Percentiles rank a stretch among this genome's conserved stretches.
These are phyloP conservation scores for Paramormyrops kingsleyae DNA, from an alignment of 2,113 vertebrate species.

Conservation along the genomic window DNA sequence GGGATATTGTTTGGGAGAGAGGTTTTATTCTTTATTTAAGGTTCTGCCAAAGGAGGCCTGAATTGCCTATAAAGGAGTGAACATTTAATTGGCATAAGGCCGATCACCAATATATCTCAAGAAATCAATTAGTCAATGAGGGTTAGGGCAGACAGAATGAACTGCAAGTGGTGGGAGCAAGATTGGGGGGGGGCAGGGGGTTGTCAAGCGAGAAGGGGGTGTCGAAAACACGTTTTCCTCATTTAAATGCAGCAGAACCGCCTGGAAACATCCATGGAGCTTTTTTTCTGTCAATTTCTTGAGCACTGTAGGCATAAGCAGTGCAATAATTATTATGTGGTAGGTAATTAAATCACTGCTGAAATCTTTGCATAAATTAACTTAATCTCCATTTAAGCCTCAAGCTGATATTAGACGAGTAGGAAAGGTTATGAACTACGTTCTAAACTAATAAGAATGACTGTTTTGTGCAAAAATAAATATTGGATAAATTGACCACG, in stretches of 20 bases:
- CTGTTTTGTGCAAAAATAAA: background rate
- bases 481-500: background rate
- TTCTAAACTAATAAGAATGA: background rate
- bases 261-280: conserved; percentile 6
- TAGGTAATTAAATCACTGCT: conserved; percentile 33
- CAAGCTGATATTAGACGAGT: conserved; percentile 6
- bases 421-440: background rate
- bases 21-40: background rate
- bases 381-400: conserved; percentile 12
- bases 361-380: conserved; percentile 22
- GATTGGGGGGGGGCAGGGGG: background rate
- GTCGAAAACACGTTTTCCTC: background rate
- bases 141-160: background rate
- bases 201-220: background rate
- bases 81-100: conserved; percentile 2
- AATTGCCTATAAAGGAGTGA: background rate
- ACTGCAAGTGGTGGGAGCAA: background rate
- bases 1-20: too few species aligned
- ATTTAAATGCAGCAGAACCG: conserved; percentile 11
- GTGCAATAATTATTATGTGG: conserved; percentile 25
- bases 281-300: conserved; percentile 12
- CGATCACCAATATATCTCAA: conserved; percentile 27
- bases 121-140: conserved; percentile 49
- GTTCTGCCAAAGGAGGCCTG: background rate
- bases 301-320: background rate